Evolutionary conservation across 1,140 invertebrate species (phyloP).

Genomic region (Choristoneura fumiferana): DNA sequence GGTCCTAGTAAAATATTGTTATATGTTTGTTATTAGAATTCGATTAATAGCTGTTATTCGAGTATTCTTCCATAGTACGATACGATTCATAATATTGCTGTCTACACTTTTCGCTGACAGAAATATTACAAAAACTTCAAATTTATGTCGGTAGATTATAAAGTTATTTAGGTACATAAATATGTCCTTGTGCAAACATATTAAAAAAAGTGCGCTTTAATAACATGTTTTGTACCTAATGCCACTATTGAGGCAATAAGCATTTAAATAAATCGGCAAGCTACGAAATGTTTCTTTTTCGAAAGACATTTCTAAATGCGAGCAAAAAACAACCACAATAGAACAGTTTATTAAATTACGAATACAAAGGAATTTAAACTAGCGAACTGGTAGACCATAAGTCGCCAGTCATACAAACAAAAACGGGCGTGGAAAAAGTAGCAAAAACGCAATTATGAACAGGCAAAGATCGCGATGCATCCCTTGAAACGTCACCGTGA

Average conservation of each 20-base stretch:
- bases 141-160: too few species aligned
- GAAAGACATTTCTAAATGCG: not conserved
- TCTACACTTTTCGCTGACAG: too few species aligned
- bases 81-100: too few species aligned
- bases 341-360: slow-evolving; percentile 37
- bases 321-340: not conserved
- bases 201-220: too few species aligned
- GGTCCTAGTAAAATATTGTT: slow-evolving; percentile 30
- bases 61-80: not conserved
- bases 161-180: too few species aligned
- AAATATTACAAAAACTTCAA: too few species aligned
- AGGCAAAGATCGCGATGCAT: slow-evolving; percentile 30
- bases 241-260: not conserved
- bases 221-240: too few species aligned
- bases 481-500: slow-evolving; percentile 65
- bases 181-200: not conserved
- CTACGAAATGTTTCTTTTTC: too few species aligned
- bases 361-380: slow-evolving; percentile 27
- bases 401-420: slow-evolving; percentile 54
- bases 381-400: slow-evolving; percentile 46
- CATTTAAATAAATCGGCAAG: not conserved
- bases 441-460: slow-evolving; percentile 41
- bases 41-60: slow-evolving; percentile 15
- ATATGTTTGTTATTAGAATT: slow-evolving; percentile 33
- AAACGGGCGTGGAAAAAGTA: slow-evolving; percentile 42